These are phyloP conservation scores for Cyrtorhinus lividipennis DNA, from an alignment of 1,140 invertebrate species.

Conservation along the genomic window DNA sequence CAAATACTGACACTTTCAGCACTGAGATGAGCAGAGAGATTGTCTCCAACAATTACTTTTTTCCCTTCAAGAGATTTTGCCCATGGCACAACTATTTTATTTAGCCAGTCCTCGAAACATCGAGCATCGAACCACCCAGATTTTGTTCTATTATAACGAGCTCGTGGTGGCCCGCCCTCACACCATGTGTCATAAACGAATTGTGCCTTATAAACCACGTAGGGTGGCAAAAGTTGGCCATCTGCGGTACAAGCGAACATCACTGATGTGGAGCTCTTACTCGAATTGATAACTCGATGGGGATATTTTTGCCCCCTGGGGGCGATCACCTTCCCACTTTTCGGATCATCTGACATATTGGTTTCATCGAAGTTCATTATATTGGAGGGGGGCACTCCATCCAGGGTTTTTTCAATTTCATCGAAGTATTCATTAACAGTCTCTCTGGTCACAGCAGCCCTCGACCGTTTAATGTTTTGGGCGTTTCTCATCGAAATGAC, in stretches of 20 bases:
- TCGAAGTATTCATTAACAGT: conserved; percentile 27
- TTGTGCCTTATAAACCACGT: neutral
- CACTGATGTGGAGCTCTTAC: neutral
- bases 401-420: conserved; percentile 25
- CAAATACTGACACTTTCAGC: conserved; percentile 25
- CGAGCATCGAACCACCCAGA: conserved; percentile 18
- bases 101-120: conserved; percentile 18
- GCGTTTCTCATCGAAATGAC: neutral
- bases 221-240: neutral
- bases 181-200: neutral
- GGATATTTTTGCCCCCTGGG: no score
- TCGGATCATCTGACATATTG: conserved; percentile 30
- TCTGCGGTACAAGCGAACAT: neutral
- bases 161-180: neutral
- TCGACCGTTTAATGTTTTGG: neutral
- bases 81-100: neutral
- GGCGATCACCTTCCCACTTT: no score
- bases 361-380: conserved; percentile 34
- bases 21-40: conserved; percentile 30
- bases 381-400: conserved; percentile 27
- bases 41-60: conserved; percentile 28
- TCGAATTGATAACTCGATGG: no score
- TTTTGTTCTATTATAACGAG: conserved; percentile 17
- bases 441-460: conserved; percentile 15
- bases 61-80: neutral